These are phyloP conservation scores for Bombus soroeensis DNA, from an alignment of 1,140 invertebrate genomes.

Conservation along the genomic window DNA sequence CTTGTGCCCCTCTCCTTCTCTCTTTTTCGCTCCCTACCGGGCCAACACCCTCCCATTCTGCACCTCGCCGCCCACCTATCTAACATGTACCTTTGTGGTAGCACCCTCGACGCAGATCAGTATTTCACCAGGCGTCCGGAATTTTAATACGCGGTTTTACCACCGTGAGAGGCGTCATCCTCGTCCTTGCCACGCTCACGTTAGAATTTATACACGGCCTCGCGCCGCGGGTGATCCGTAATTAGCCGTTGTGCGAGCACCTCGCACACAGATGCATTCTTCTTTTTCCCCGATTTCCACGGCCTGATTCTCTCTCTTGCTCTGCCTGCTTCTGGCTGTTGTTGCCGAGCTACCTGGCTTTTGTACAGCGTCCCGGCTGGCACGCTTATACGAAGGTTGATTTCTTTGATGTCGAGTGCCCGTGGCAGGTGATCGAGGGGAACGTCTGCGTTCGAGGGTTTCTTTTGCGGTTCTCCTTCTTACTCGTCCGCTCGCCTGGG, in stretches of 20 bases:
- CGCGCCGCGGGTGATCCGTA: conserved; percentile 40
- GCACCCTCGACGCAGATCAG: conserved; percentile 63
- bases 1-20: neutral
- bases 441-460: neutral
- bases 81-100: conserved; percentile 37
- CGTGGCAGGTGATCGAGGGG: conserved; percentile 12
- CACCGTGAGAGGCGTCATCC: conserved; percentile 4
- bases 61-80: conserved; percentile 18
- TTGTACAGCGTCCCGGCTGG: neutral
- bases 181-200: conserved; percentile 1
- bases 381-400: neutral
- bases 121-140: conserved; percentile 73
- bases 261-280: neutral
- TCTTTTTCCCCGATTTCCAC: neutral
- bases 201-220: conserved; percentile 37
- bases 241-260: conserved; percentile 21
- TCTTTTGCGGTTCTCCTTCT: neutral
- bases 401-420: neutral
- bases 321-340: neutral
- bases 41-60: neutral
- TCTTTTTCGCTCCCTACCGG: neutral
- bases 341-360: neutral
- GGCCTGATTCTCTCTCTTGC: neutral
- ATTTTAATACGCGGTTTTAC: conserved; percentile 75
- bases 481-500: neutral